phyloP scores from a whole-genome alignment of 1,140 invertebrate species.

The Drosophila grimshawi region DNA sequence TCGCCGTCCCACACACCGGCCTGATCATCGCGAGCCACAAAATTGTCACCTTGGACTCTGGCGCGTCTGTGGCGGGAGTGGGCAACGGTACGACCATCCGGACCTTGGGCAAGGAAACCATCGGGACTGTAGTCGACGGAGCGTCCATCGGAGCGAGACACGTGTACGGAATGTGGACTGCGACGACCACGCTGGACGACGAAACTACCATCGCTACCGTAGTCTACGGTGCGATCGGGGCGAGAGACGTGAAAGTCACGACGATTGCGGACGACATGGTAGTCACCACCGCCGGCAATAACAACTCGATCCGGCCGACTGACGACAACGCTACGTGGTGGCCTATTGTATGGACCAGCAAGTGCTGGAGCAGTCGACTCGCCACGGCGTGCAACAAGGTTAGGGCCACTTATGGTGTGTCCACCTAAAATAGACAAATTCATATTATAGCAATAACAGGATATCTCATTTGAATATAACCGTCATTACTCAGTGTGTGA shows the following conservation, averaged over 20 bases:
- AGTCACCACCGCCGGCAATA: neutral
- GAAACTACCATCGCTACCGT: constrained; percentile 13
- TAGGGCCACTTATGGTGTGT: constrained; percentile 48
- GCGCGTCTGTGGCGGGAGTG: constrained; percentile 20
- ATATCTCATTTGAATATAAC: too few species aligned
- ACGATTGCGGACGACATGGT: constrained; percentile 10
- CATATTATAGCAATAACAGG: too few species aligned
- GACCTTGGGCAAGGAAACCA: neutral
- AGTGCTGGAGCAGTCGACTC: neutral
- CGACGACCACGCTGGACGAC: constrained; percentile 42
- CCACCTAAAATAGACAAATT: constrained; percentile 17
- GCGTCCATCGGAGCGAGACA: constrained; percentile 23
- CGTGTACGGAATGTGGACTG: neutral
- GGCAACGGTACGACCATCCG: constrained; percentile 28
- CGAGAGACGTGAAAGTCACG: constrained; percentile 14
- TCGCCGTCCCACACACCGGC: constrained; percentile 50
- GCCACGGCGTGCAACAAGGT: constrained; percentile 34
- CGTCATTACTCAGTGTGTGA: too few species aligned
- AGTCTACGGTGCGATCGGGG: constrained; percentile 38
- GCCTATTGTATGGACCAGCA: too few species aligned
- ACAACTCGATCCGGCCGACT: constrained; percentile 16
- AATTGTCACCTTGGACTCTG: constrained; percentile 52
- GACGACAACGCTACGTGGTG: neutral
- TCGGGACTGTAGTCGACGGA: constrained; percentile 11
- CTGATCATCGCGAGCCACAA: constrained; percentile 57